These are phyloP conservation scores for Catalaphyllia jardinei DNA, from an alignment of 64 coral and sea anemone genomes.

Conservation along the genomic window DNA sequence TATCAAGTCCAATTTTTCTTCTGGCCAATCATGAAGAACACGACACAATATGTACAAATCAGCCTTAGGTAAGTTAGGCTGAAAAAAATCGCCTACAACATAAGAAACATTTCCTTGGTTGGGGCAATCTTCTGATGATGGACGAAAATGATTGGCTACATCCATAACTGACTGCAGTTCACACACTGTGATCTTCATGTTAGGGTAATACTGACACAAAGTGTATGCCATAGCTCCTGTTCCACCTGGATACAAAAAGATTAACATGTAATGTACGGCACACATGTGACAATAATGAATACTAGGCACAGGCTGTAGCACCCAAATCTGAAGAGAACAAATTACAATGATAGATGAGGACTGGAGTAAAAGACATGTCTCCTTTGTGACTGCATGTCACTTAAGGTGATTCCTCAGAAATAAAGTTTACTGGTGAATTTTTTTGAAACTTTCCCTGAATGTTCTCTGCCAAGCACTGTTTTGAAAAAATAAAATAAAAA, in stretches of 20 bases:
- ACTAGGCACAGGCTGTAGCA: no score
- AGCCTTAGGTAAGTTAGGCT: constrained; percentile 55
- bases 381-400: no score
- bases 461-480: no score
- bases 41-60: constrained; percentile 68
- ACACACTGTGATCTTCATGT: constrained; percentile 70
- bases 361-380: no score
- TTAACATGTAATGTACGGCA: no score
- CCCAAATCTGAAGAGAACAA: no score
- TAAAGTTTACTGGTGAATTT: no score
- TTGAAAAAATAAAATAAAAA: no score
- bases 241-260: not conserved
- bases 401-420: no score
- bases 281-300: no score
- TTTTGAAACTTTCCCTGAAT: no score
- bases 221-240: constrained; percentile 12
- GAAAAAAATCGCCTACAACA: constrained; percentile 64
- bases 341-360: no score
- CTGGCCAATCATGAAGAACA: constrained; percentile 60
- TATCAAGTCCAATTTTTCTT: constrained; percentile 51
- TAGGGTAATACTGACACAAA: constrained; percentile 53
- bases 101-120: constrained; percentile 68
- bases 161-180: constrained; percentile 60
- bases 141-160: constrained; percentile 33
- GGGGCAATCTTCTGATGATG: constrained; percentile 56